Conservation (phyloP, 2,888 invertebrate genomes). For the Hypomecis atomaria region DNA sequence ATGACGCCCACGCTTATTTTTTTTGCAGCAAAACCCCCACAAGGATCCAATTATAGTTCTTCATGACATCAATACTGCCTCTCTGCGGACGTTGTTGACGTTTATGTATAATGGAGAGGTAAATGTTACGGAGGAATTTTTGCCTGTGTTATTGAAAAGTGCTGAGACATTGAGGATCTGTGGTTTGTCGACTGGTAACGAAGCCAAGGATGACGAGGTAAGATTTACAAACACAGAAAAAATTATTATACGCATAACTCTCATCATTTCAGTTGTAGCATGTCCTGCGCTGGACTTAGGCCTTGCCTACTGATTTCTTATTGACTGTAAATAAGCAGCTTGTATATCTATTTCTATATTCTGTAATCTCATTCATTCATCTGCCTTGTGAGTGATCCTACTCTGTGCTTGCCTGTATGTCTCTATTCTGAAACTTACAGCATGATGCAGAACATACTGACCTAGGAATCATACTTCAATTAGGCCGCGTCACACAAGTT, state of each 20-base stretch:
- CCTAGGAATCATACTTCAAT: too few species aligned
- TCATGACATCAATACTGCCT: conserved; percentile 88
- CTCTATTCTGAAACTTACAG: too few species aligned
- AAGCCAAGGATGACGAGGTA: conserved; percentile 76
- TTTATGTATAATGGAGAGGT: conserved; percentile 91
- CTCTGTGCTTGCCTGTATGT: too few species aligned
- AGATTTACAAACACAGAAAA: conserved; percentile 14
- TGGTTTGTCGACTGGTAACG: conserved; percentile 86
- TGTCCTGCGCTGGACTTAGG: not conserved
- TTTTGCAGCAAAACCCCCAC: conserved; percentile 88
- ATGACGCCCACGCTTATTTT: conserved; percentile 71
- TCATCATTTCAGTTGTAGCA: not conserved
- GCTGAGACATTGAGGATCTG: conserved; percentile 88
- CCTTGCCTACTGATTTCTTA: not conserved
- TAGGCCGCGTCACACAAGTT: too few species aligned
- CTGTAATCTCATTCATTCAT: too few species aligned
- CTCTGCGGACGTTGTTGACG: conserved; percentile 86
- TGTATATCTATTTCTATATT: too few species aligned
- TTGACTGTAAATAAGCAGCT: not conserved
- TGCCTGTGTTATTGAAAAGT: conserved; percentile 87
- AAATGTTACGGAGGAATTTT: conserved; percentile 88
- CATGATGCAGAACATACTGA: too few species aligned
- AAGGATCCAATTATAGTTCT: conserved; percentile 90
- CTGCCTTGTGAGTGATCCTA: too few species aligned
- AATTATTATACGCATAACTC: not conserved